Base-by-base conservation (phyloP, 2,113 vertebrate genomes). In the Hippocampus comes region DNA sequence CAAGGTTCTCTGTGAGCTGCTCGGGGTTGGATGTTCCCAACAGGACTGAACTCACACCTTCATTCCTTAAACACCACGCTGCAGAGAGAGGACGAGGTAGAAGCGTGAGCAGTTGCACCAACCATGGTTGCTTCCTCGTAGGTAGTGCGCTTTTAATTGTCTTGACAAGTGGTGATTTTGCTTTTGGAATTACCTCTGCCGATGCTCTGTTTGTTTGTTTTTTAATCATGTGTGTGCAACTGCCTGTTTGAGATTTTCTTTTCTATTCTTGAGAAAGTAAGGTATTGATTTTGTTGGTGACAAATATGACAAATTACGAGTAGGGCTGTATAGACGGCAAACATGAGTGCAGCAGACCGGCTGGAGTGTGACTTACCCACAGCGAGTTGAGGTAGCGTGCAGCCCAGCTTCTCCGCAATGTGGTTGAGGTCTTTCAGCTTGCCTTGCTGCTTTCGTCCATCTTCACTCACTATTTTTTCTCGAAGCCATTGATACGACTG, bases 401-500 rank as follows among this genome's bases (percentile, higher is more conserved):
- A 98, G 66, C 95, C 92, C n/a, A 98, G 92, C 57, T 96, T 96
- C 87, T 96, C 96, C 0, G 96, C 95, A 1, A 99, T 96, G 27
- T 96, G 97, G 18, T 90, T 87, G 43, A 99, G 94, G 82, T 98
- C 96, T 74, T 97, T 98, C 67, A 99, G 92, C 81, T 99, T 99
- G 64, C 85, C 93, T 74, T 98, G 97, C 84, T 99, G 97, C 83
- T 95, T 98, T 57, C 95, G 92, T 59, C 97, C 97, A 51, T 98
- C 97, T 72, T 99, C 97, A 4, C 96, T 98, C 23, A 95, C 77
- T 71, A 99, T 99, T 85, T 98, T 96, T 81, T 98, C 97, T 84
- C 97, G 98, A 83, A 99, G 76, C 97, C 97, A 99, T 91, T 99
- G 97, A 86, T 99, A 99, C 59, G 97, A 96, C 97, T 99, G 79